A percentile compares a stretch with the other conserved stretches of the same genome.
Conservation (phyloP, 2,797 vertebrate genomes). For the Lerista edwardsae region DNA sequence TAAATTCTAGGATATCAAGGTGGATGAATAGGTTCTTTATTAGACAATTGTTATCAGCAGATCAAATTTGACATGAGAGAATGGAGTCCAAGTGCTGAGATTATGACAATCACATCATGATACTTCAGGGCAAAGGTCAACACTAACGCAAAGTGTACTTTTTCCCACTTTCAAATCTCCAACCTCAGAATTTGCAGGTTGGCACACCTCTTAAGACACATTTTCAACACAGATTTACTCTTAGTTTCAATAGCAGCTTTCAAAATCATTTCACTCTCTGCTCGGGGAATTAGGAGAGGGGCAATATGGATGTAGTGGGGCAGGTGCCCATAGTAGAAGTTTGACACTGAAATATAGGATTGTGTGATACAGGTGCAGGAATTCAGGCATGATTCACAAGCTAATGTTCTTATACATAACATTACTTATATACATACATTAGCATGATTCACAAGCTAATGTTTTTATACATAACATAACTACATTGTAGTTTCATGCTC, state of each 20-base stretch:
- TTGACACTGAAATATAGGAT: background rate
- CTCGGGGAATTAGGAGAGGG: background rate
- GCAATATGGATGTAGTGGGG: background rate
- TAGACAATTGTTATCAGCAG: background rate
- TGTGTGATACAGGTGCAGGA: background rate
- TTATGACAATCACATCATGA: background rate
- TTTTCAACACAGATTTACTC: background rate
- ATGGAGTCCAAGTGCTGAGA: background rate
- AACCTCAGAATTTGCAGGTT: background rate
- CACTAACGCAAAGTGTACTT: background rate
- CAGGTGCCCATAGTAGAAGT: background rate
- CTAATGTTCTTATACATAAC: too few species aligned
- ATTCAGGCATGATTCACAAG: background rate
- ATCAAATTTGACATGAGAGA: background rate
- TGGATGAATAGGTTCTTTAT: background rate
- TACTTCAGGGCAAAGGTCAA: background rate
- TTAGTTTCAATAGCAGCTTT: background rate
- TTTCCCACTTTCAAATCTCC: background rate
- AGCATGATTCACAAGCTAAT: background rate
- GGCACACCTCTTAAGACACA: background rate
- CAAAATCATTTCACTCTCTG: too few species aligned
- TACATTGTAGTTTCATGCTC: background rate
- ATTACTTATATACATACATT: too few species aligned
- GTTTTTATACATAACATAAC: background rate
- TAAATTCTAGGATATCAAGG: background rate